Evolutionary conservation across 2,797 vertebrate species (phyloP).

Genomic region (Catamblyrhynchus diadema): DNA sequence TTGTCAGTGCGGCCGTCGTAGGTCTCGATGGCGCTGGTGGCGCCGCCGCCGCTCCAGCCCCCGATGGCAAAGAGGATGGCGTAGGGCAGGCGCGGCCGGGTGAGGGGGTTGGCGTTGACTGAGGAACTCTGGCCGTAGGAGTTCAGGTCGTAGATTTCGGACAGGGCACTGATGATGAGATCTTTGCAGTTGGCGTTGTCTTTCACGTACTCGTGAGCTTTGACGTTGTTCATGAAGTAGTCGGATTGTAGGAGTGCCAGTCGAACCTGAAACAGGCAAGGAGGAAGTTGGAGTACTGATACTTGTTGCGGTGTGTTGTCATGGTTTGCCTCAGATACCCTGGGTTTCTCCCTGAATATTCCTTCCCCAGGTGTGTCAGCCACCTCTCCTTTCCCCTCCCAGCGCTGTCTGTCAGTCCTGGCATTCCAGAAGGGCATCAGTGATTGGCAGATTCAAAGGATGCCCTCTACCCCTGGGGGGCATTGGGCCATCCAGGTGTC

Average conservation of each 20-base stretch:
- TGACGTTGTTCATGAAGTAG: conserved; percentile 77
- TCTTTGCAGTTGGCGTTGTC: conserved; percentile 67
- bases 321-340: no score
- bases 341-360: no score
- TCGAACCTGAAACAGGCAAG: conserved; percentile 64
- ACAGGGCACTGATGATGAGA: conserved; percentile 62
- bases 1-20: conserved; percentile 74
- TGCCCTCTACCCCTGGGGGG: no score
- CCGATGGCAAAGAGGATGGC: conserved; percentile 82
- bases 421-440: no score
- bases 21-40: conserved; percentile 79
- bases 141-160: conserved; percentile 55
- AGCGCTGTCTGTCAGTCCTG: no score
- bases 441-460: no score
- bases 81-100: conserved; percentile 78
- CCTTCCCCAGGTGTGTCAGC: no score
- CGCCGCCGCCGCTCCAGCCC: conserved; percentile 77
- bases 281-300: neutral
- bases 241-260: conserved; percentile 71
- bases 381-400: no score
- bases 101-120: conserved; percentile 9
- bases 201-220: conserved; percentile 72
- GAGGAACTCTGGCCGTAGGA: neutral
- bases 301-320: no score
- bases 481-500: no score